These are phyloP conservation scores for Crepidodera aurea DNA, from an alignment of 2,888 invertebrate species.

Conservation along the genomic window DNA sequence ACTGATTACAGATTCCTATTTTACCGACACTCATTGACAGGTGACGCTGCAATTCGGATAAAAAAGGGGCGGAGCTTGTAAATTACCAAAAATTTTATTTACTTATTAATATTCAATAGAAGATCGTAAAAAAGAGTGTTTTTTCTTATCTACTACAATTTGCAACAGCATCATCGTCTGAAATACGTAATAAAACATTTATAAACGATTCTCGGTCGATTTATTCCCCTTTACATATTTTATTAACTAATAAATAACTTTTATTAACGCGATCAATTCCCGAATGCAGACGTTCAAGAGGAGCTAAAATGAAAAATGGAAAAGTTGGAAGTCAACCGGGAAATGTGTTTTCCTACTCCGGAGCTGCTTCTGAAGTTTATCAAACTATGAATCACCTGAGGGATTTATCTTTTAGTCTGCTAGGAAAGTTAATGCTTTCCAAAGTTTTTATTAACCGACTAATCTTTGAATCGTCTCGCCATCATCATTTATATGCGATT, in stretches of 20 bases:
- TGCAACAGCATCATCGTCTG: too few relatives aligned
- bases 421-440: constrained; percentile 10
- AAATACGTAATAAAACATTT: constrained; percentile 4
- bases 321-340: constrained; percentile 16
- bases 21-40: too few relatives aligned
- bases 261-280: constrained; percentile 20
- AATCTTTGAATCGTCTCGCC: constrained; percentile 19
- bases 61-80: too few relatives aligned
- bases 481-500: too few relatives aligned
- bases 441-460: constrained; percentile 1
- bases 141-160: too few relatives aligned
- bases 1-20: too few relatives aligned
- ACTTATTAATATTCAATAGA: too few relatives aligned
- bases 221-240: constrained; percentile 10
- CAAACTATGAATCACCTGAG: constrained; percentile 24
- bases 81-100: too few relatives aligned
- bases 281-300: constrained; percentile 12
- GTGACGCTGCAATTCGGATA: too few relatives aligned
- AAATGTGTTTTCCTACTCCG: constrained; percentile 10
- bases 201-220: background rate
- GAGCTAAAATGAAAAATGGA: constrained; percentile 11
- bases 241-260: constrained; percentile 17
- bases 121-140: too few relatives aligned
- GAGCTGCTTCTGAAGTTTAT: constrained; percentile 16
- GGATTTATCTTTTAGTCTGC: constrained; percentile 28